Evolutionary conservation across 1,140 invertebrate genomes (phyloP).

Genomic region (Ostrea denselamellosa): DNA sequence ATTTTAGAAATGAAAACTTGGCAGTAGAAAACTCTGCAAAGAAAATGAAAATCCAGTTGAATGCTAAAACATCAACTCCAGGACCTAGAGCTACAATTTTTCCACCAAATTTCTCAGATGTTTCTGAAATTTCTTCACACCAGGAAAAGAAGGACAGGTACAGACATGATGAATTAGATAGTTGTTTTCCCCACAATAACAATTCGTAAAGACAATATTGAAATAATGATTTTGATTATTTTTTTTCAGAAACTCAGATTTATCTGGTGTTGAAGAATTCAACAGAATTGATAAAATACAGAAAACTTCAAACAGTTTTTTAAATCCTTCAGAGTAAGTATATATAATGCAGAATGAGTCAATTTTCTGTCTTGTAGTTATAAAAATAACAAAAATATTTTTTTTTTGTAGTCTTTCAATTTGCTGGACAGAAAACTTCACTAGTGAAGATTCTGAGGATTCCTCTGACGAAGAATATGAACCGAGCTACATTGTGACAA

Average conservation of each 20-base stretch:
- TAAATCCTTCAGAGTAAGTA: conserved; percentile 39
- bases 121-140: conserved; percentile 22
- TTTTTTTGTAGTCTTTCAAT: conserved; percentile 20
- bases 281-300: background rate
- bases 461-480: conserved; percentile 11
- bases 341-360: background rate
- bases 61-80: conserved; percentile 15
- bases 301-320: conserved; percentile 4
- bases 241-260: background rate
- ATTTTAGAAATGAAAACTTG: conserved; percentile 5
- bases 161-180: background rate
- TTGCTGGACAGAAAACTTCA: background rate
- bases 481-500: background rate
- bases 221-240: background rate
- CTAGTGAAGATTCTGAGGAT: background rate
- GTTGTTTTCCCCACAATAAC: no score
- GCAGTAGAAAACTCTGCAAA: background rate
- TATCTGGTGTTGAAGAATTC: background rate
- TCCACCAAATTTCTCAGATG: background rate
- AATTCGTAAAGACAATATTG: no score
- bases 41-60: background rate
- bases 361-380: background rate
- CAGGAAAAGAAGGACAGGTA: background rate
- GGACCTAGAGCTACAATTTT: background rate
- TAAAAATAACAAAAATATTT: background rate